Evolutionary conservation across 2,888 invertebrate genomes (phyloP).

Genomic region (Syrista parreyssii): DNA sequence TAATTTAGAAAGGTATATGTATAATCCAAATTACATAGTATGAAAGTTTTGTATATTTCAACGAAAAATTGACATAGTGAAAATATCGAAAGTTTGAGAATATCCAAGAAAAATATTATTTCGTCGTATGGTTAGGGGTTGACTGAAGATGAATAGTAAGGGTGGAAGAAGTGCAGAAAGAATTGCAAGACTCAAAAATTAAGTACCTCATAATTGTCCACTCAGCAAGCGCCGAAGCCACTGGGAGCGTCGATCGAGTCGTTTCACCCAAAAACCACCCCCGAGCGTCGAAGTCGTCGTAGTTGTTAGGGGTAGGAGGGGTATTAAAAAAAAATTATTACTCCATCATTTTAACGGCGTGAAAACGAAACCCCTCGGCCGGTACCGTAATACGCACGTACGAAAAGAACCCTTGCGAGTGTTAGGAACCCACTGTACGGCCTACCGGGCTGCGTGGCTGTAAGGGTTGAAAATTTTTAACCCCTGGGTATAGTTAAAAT

Average conservation of each 20-base stretch:
- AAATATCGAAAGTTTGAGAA: not conserved
- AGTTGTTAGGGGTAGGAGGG: not conserved
- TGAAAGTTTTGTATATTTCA: no score
- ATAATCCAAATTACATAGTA: not conserved
- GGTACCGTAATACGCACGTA: not conserved
- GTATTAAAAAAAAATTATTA: not conserved
- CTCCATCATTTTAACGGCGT: constrained; percentile 7
- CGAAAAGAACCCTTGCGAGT: not conserved
- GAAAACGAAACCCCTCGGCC: constrained; percentile 2
- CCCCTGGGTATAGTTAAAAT: constrained; percentile 20
- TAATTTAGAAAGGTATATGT: not conserved
- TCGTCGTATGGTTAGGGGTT: not conserved
- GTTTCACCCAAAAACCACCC: not conserved
- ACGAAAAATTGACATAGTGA: no score
- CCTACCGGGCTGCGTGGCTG: not conserved
- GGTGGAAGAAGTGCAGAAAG: not conserved
- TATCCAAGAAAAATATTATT: not conserved
- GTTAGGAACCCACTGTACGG: not conserved
- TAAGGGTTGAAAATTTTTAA: constrained; percentile 15
- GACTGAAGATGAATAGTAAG: no score
- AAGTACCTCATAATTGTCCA: constrained; percentile 6
- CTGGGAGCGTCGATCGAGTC: not conserved
- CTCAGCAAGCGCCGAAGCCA: not conserved
- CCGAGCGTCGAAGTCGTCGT: not conserved
- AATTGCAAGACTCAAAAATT: not conserved